Conservation (phyloP, 2,797 vertebrate genomes). For the Chrysocyon brachyurus region DNA sequence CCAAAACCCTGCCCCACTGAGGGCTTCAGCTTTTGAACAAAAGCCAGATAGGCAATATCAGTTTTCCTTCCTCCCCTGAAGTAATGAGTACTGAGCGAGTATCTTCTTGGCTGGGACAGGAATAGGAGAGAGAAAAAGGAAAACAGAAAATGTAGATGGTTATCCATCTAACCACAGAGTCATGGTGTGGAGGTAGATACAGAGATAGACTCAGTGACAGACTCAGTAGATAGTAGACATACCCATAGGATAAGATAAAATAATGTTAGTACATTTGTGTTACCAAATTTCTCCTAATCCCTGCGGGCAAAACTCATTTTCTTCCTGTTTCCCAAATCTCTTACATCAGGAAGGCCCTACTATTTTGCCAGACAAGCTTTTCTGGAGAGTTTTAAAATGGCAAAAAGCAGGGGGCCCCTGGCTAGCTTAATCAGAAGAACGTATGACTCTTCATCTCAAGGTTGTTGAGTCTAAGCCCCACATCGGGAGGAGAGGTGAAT, state of each 20-base stretch:
- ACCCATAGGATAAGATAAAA: neutral
- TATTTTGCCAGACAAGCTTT: neutral
- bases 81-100: neutral
- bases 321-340: neutral
- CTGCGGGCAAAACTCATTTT: neutral
- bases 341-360: neutral
- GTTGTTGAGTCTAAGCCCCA: neutral
- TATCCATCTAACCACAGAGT: neutral
- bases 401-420: neutral
- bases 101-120: neutral
- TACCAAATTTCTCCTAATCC: neutral
- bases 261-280: neutral
- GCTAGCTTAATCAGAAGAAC: neutral
- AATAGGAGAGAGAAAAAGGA: neutral
- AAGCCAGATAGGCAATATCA: neutral
- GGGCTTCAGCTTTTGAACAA: neutral
- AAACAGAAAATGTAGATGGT: neutral
- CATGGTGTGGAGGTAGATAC: fast-evolving
- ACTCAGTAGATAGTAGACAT: neutral
- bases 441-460: neutral
- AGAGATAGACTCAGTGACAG: neutral
- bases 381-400: neutral
- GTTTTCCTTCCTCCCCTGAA: neutral
- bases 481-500: neutral
- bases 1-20: neutral